Base-by-base conservation (phyloP, 2,113 vertebrate genomes). In the Mustelus asterias region DNA sequence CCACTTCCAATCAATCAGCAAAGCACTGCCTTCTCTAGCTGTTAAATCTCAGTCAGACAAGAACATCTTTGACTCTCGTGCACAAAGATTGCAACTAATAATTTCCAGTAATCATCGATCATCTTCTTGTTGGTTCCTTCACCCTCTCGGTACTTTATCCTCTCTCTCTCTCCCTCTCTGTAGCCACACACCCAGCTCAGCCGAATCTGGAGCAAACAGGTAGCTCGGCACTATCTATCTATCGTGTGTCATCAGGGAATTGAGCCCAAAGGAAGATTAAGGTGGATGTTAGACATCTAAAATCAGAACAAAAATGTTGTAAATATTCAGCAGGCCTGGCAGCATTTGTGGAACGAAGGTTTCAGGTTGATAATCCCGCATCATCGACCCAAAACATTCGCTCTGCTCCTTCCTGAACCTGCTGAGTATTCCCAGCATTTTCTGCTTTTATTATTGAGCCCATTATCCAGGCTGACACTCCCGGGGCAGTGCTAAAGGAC, bases 1-100 rank as follows among this genome's bases (percentile, higher is more conserved):
- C 96, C 97, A 97, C 96, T 97, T 97, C 88, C 96, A 97, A 97
- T 98, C 97, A 97, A 97, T 97, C 97, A 97, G 96, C 96, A 96
- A 96, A 96, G 97, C 96, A 2, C 22, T 96, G 89, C 96, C 97
- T 97, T 97, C 97, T 96, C 97, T 96, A 97, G 78, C 22, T 37
- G 95, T 83, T 96, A 0, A 0, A 96, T 96, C 96, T 97, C 96
- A 96, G 96, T 96, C 96, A 96, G 96, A 96, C 54, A 63, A 89
- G 78, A 96, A 97, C 94, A 0, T 97, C 96, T 96, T 96, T 96
- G 96, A 97, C 96, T 89, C 96, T 95, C 69, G 85, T 4, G 96
- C 88, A 63, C 83, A 93, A 41, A 69, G 96, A 92, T 94, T 33
- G 97, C 96, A 96, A 96, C 69, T 96, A 97, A 88, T 96, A 96